Evolutionary conservation across 2,797 vertebrate genomes (phyloP).

Genomic region (Picus viridis): DNA sequence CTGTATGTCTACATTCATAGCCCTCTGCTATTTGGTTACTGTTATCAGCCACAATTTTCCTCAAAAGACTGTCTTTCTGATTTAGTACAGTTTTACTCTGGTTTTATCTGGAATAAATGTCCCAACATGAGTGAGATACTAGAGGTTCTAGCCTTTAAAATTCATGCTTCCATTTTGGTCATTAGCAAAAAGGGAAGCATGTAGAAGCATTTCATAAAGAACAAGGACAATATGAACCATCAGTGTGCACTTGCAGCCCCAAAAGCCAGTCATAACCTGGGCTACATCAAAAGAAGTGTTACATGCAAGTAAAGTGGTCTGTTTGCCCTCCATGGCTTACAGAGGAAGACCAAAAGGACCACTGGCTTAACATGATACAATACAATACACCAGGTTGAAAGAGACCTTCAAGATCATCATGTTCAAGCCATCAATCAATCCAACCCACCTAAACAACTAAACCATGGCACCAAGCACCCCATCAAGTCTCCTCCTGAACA

Average conservation of each 20-base stretch:
- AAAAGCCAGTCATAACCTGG: too few relatives aligned
- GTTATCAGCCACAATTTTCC: not conserved
- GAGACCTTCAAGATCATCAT: too few relatives aligned
- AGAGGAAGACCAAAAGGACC: not conserved
- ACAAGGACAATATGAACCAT: too few relatives aligned
- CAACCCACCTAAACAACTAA: too few relatives aligned
- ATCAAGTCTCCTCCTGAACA: too few relatives aligned
- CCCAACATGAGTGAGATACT: not conserved
- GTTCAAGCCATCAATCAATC: too few relatives aligned
- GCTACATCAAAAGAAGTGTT: too few relatives aligned
- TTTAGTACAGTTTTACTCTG: not conserved
- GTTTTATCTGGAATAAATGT: not conserved
- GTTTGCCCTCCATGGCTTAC: not conserved
- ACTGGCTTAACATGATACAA: not conserved
- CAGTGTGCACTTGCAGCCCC: too few relatives aligned
- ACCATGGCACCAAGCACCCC: too few relatives aligned
- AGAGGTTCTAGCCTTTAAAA: not conserved
- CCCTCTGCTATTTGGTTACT: slow-evolving; percentile 40
- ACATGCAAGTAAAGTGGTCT: not conserved
- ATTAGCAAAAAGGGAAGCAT: not conserved
- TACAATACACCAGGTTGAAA: too few relatives aligned
- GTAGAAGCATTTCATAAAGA: not conserved
- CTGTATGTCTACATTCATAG: not conserved
- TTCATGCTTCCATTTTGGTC: not conserved
- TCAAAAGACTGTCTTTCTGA: not conserved